Conservation (phyloP, 2,888 invertebrate species). For the Epinotia bilunana region DNA sequence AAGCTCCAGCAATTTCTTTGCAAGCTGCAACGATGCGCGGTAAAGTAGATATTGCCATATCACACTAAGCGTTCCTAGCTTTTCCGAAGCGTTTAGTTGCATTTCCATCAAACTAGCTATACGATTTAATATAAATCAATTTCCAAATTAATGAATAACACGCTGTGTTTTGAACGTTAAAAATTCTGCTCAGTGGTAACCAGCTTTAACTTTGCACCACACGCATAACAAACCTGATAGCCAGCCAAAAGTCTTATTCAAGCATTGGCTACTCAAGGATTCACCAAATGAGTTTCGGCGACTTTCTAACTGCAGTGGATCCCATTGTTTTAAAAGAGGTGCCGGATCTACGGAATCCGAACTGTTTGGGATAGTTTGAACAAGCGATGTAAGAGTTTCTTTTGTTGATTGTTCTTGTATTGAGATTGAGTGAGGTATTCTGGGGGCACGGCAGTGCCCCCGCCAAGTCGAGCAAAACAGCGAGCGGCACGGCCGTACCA, state of each 20-base stretch:
- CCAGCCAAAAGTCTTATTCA: slow-evolving; percentile 55
- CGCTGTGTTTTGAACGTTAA: no score
- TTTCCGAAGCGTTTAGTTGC: no score
- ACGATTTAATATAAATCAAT: no score
- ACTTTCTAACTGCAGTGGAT: slow-evolving; percentile 55
- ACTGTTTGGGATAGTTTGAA: slow-evolving; percentile 25
- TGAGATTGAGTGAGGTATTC: slow-evolving; percentile 18
- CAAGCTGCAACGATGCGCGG: no score
- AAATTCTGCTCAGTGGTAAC: background rate
- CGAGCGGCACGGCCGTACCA: no score
- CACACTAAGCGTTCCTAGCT: no score
- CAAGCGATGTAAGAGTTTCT: slow-evolving; percentile 15
- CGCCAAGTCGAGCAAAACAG: no score
- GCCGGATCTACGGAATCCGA: slow-evolving; percentile 11
- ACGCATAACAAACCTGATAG: slow-evolving; percentile 46
- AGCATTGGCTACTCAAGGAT: slow-evolving; percentile 55
- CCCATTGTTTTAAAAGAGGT: slow-evolving; percentile 49
- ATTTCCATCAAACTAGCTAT: no score
- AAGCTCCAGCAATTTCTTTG: no score
- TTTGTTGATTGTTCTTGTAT: slow-evolving; percentile 14
- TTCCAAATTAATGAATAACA: no score
- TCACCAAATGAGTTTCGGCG: slow-evolving; percentile 60
- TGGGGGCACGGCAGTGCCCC: no score
- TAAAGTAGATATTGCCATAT: no score
- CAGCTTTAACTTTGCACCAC: slow-evolving; percentile 47